Evolutionary conservation across 2,797 vertebrate species (phyloP).

Genomic region (Pachyuromys duprasi): DNA sequence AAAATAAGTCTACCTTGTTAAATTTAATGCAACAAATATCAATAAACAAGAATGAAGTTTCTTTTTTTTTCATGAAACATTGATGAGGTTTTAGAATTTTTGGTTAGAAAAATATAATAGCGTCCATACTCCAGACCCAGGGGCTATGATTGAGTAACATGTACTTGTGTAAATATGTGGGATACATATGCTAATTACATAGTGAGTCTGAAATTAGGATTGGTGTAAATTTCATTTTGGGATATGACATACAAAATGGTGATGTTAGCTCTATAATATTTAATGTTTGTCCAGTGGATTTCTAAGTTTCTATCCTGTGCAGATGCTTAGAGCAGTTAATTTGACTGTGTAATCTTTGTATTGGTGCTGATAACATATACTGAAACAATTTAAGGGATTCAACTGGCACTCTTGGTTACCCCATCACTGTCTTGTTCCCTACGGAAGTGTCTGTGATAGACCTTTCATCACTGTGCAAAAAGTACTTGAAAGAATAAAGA

Average conservation of each 20-base stretch:
- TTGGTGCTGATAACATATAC: neutral
- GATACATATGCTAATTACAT: neutral
- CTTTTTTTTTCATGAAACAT: neutral
- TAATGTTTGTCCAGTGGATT: neutral
- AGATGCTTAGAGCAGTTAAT: neutral
- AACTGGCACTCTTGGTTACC: neutral
- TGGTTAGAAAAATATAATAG: neutral
- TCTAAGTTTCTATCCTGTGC: neutral
- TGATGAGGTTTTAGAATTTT: neutral
- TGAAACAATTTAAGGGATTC: neutral
- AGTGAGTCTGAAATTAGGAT: neutral
- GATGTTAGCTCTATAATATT: neutral
- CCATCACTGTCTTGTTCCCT: neutral
- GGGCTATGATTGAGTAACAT: neutral
- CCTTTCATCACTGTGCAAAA: neutral
- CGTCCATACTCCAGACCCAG: neutral
- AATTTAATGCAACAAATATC: neutral
- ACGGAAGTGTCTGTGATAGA: neutral
- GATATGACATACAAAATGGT: neutral
- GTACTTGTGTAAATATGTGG: neutral
- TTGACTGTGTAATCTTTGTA: neutral
- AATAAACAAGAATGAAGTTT: neutral
- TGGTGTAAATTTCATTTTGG: neutral
- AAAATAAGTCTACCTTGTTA: neutral
- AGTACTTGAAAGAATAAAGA: neutral